Evolutionary conservation across 2,797 vertebrate genomes (phyloP).

Genomic region (Benthosema pterotum): DNA sequence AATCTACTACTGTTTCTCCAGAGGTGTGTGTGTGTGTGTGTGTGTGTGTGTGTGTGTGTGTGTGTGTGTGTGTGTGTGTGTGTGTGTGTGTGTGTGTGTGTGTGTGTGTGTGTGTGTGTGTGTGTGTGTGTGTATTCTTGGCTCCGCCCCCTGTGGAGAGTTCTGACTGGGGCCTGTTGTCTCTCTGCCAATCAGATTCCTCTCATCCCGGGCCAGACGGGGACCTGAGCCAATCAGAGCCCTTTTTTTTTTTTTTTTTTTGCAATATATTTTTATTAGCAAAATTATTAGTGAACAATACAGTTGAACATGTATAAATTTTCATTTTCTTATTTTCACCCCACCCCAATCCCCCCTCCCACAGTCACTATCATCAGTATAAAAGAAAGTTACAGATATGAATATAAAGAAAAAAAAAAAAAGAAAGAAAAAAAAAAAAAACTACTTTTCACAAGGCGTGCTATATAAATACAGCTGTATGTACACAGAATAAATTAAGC

Average conservation of each 20-base stretch:
- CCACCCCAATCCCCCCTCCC: no score
- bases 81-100: slow-evolving; percentile 10
- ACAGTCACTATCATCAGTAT: no score
- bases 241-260: slow-evolving; percentile 58
- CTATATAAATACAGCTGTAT: no score
- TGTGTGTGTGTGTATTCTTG: slow-evolving; percentile 30
- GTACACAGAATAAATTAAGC: no score
- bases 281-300: no score
- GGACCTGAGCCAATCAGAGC: slow-evolving; percentile 56
- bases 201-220: slow-evolving; percentile 57
- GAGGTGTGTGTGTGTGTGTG: neutral
- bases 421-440: no score
- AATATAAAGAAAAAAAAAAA: no score
- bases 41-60: slow-evolving; percentile 2
- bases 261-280: no score
- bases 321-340: no score
- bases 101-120: slow-evolving; percentile 7
- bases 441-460: no score
- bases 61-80: slow-evolving; percentile 4
- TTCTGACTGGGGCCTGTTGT: slow-evolving; percentile 26
- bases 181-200: slow-evolving; percentile 57
- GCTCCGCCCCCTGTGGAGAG: slow-evolving; percentile 43
- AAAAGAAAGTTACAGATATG: no score
- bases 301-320: no score
- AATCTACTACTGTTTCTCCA: neutral